Base-by-base conservation (phyloP, 35 echinoderm and acorn worm species). In the Stichopus chloronotus region DNA sequence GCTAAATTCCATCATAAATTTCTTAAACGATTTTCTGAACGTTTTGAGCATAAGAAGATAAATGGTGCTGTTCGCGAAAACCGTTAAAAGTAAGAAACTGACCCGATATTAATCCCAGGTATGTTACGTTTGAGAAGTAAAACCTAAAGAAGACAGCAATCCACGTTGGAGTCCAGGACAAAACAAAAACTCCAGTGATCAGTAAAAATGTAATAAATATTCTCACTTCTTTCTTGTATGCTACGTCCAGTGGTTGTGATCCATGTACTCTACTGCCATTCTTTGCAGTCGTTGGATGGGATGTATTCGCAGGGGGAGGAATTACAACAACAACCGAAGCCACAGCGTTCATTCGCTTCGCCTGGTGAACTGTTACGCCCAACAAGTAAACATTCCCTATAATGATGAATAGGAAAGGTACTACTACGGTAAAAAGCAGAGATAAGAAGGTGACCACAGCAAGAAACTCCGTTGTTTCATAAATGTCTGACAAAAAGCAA, bases 41-140 rank as follows among this genome's bases (percentile, higher is more conserved):
- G 19, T 74, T 74, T 74, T 74, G 7, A 74, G 19, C 69, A 74
- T 74, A n/a, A 74, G 69, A 14, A 74, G 69, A 74, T 74, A 74
- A 19, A 74, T 74, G 22, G n/a, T 74, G 17, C 69, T 74, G 6
- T 74, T 74, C 22, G 69, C 69, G n/a, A 7, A 14, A 74, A 0
- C 69, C 69, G 22, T 74, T 74, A 14, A 74, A 74, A 7, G 14
- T 19, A 19, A 74, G 69, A n/a, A 16, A 74, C 22, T 74, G 69
- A 7, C 7, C 6, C 7, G 69, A 22, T 19, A 74, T 74, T 19
- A 74, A 7, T 7, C 12, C 22, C 5, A 74, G 17, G 17, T 74
- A 74, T 19, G 4, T 20, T 3, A 21, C 5, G 6, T 14, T n/a
- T 20, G 69, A n/a, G 6, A n/a, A 74, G 7, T 74, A 21, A 7